A percentile compares a stretch with the other conserved stretches of the same genome.
Conservation (phyloP, 1,140 invertebrate species). For the Drosophila bipectinata region DNA sequence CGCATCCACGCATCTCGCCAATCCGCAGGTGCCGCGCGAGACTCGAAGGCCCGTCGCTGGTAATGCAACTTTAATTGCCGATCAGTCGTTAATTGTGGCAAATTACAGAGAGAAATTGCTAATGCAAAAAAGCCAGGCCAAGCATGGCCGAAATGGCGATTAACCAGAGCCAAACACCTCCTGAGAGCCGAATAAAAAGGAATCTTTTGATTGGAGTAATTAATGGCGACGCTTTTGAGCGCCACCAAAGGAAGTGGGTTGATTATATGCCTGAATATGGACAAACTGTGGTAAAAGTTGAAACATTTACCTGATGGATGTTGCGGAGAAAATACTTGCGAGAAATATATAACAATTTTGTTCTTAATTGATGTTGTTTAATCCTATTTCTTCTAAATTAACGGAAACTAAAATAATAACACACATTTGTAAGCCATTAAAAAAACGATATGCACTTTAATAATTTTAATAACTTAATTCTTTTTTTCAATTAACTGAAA, state of each 20-base stretch:
- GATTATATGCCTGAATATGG: slow-evolving; percentile 26
- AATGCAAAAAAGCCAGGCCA: slow-evolving; percentile 22
- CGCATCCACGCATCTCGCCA: slow-evolving; percentile 55
- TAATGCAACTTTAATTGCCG: slow-evolving; percentile 77
- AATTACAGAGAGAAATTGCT: slow-evolving; percentile 64
- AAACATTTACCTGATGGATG: slow-evolving; percentile 34
- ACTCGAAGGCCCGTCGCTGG: slow-evolving; percentile 23
- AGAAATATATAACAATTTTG: neutral
- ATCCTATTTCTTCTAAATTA: neutral
- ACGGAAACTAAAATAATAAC: neutral
- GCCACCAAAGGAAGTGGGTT: slow-evolving; percentile 46
- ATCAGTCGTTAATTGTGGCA: slow-evolving; percentile 77
- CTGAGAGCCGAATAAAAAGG: slow-evolving; percentile 39
- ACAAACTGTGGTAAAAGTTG: slow-evolving; percentile 33
- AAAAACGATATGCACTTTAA: neutral
- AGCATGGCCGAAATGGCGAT: slow-evolving; percentile 16
- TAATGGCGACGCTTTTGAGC: slow-evolving; percentile 67
- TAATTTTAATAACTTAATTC: neutral
- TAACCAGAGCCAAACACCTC: slow-evolving; percentile 12
- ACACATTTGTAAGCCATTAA: neutral
- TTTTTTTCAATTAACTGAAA: neutral
- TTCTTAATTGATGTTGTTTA: neutral
- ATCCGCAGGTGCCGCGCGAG: slow-evolving; percentile 59
- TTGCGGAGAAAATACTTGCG: neutral
- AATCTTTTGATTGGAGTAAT: slow-evolving; percentile 59